These are phyloP conservation scores for Allobates femoralis DNA, from an alignment of 2,797 vertebrate genomes.

Conservation along the genomic window DNA sequence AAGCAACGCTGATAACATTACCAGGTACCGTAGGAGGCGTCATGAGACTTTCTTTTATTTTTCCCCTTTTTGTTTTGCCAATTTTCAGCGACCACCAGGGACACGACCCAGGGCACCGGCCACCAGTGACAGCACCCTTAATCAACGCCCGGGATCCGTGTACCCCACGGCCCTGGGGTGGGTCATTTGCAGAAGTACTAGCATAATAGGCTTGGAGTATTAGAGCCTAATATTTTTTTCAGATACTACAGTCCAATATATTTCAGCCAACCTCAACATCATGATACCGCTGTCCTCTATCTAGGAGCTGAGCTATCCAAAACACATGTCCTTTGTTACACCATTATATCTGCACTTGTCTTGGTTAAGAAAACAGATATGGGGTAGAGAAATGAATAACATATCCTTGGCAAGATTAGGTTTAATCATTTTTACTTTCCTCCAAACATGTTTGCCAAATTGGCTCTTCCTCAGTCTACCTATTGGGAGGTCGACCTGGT, in stretches of 20 bases:
- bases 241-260: background rate
- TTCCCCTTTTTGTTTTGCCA: too few species aligned
- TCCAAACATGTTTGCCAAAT: slow-evolving; percentile 9
- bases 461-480: slow-evolving; percentile 16
- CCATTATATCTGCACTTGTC: slow-evolving; percentile 11
- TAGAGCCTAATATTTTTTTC: background rate
- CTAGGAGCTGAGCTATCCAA: background rate
- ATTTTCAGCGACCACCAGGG: too few species aligned
- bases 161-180: too few species aligned
- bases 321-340: slow-evolving; percentile 21
- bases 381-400: background rate
- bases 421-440: background rate
- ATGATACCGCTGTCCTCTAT: background rate
- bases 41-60: too few species aligned
- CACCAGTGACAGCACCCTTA: too few species aligned
- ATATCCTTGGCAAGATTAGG: background rate
- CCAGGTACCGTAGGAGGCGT: too few species aligned
- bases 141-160: too few species aligned
- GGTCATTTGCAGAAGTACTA: background rate
- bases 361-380: slow-evolving; percentile 6
- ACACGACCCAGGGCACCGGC: too few species aligned
- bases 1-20: too few species aligned
- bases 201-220: background rate
- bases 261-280: background rate
- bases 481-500: slow-evolving; percentile 1